Conservation (phyloP, 2,113 vertebrate species). For the Myxocyprinus asiaticus region DNA sequence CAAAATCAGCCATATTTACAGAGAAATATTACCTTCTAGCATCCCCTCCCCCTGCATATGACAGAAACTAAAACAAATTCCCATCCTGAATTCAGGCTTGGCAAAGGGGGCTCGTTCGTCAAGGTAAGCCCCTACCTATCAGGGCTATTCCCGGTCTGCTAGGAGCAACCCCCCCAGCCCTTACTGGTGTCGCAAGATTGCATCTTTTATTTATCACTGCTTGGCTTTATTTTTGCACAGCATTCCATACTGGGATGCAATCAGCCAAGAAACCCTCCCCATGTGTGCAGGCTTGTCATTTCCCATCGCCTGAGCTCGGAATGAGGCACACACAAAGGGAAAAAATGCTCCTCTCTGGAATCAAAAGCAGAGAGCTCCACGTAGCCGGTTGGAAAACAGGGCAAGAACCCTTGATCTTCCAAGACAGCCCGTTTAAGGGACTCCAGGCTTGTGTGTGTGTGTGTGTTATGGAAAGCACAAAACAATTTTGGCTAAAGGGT, state of each 20-base stretch:
- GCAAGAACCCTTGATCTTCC: constrained; percentile 52
- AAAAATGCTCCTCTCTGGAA: constrained; percentile 60
- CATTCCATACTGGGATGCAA: constrained; percentile 95
- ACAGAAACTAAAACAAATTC: constrained; percentile 51
- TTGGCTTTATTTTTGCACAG: constrained; percentile 93
- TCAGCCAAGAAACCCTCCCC: constrained; percentile 94
- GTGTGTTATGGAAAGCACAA: constrained; percentile 46
- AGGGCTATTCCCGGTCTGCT: constrained; percentile 74
- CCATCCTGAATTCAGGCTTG: constrained; percentile 22
- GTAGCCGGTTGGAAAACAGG: constrained; percentile 59
- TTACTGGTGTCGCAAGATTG: constrained; percentile 80
- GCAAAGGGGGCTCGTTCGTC: constrained; percentile 1
- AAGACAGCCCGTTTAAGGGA: constrained; percentile 39
- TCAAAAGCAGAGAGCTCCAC: constrained; percentile 65
- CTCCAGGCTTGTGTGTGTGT: constrained; percentile 41
- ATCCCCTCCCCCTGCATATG: constrained; percentile 8
- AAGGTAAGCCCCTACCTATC: constrained; percentile 61
- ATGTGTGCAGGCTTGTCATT: constrained; percentile 86
- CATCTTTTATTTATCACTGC: constrained; percentile 96
- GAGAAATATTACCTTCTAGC: constrained; percentile 15
- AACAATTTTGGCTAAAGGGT: constrained; percentile 54
- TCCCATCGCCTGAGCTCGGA: constrained; percentile 85
- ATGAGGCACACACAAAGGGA: constrained; percentile 68
- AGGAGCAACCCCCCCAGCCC: constrained; percentile 72
- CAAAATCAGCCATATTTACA: constrained; percentile 33